Conservation (phyloP, 2,888 invertebrate genomes). For the Notocelia uddmanniana region DNA sequence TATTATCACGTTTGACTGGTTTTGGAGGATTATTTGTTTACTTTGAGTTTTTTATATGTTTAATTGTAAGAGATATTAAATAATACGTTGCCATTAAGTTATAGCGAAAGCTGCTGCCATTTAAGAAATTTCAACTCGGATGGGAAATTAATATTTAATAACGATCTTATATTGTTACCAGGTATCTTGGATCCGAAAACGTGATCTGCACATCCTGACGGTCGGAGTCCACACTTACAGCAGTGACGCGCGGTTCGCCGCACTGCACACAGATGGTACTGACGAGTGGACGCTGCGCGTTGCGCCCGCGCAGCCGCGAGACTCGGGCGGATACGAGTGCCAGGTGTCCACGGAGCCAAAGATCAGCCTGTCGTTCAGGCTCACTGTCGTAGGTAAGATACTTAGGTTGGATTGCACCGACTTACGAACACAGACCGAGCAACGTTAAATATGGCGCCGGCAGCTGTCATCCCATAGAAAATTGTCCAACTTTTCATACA, state of each 20-base stretch:
- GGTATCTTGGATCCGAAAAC: slow-evolving; percentile 95
- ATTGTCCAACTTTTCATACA: too few species aligned
- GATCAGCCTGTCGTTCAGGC: slow-evolving; percentile 90
- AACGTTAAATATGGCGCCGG: too few species aligned
- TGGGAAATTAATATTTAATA: too few species aligned
- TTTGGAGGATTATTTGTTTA: too few species aligned
- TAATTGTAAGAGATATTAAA: too few species aligned
- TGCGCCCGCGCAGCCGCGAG: slow-evolving; percentile 88
- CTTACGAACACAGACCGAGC: too few species aligned
- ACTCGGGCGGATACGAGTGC: slow-evolving; percentile 96
- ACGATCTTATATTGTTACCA: slow-evolving; percentile 60
- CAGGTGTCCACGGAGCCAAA: slow-evolving; percentile 97
- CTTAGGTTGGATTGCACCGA: too few species aligned
- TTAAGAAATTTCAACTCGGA: too few species aligned
- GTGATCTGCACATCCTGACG: slow-evolving; percentile 90
- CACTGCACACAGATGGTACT: slow-evolving; percentile 87
- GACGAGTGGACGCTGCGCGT: slow-evolving; percentile 88
- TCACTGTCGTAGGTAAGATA: slow-evolving; percentile 91
- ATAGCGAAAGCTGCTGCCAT: background rate
- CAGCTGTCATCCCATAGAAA: too few species aligned
- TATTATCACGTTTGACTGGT: too few species aligned
- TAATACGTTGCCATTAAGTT: too few species aligned
- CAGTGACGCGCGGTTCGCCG: slow-evolving; percentile 87
- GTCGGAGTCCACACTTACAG: slow-evolving; percentile 88
- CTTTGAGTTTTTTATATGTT: too few species aligned